Conservation (phyloP, 2,113 vertebrate genomes). For the Onychostruthus taczanowskii region DNA sequence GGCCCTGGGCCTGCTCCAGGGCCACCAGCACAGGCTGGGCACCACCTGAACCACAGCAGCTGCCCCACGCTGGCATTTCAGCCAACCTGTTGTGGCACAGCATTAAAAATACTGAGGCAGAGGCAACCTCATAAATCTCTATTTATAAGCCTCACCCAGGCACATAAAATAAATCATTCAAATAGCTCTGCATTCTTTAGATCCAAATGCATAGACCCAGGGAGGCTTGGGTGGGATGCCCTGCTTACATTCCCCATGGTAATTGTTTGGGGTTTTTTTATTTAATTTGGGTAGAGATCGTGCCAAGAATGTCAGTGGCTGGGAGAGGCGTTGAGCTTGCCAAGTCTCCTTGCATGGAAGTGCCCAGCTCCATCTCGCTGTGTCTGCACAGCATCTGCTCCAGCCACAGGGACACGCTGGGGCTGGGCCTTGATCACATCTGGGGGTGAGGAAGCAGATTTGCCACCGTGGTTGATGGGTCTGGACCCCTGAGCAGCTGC, state of each 20-base stretch:
- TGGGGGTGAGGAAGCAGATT: not conserved
- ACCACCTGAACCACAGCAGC: not conserved
- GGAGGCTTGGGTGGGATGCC: constrained; percentile 2
- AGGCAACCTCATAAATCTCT: not conserved
- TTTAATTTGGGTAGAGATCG: not conserved
- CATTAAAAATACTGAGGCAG: not conserved
- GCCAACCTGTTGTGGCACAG: not conserved
- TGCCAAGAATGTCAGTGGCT: constrained; percentile 35
- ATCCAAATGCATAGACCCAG: not conserved
- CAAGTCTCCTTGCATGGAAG: not conserved
- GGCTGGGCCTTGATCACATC: not conserved
- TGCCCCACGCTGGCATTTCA: not conserved
- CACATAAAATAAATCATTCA: not conserved
- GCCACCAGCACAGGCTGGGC: not conserved
- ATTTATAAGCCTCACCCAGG: not conserved
- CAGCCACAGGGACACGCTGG: fast-evolving
- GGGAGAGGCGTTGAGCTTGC: not conserved
- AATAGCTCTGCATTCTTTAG: not conserved
- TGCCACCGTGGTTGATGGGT: not conserved
- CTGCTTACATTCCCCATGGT: not conserved
- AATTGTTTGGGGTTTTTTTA: not conserved
- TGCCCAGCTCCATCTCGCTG: not conserved
- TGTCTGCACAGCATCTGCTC: fast-evolving
- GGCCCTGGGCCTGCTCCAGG: not conserved
- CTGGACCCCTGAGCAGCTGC: not conserved